phyloP scores from a whole-genome alignment of 2,113 vertebrate genomes.

The Chaenogobius annularis region DNA sequence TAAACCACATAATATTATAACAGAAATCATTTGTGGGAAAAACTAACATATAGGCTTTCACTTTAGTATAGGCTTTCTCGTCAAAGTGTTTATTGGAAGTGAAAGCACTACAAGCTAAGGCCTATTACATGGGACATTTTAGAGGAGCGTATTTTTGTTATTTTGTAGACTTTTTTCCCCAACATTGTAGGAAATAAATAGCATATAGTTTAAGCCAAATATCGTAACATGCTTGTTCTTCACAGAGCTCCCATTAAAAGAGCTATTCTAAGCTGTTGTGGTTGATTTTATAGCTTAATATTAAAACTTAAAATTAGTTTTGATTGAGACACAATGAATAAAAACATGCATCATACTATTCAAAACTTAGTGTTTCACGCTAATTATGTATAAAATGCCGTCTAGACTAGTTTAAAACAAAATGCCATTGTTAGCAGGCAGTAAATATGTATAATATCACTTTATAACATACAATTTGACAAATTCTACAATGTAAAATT shows the following conservation, averaged over 20 bases:
- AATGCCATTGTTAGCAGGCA: neutral
- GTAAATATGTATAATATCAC: too few relatives aligned
- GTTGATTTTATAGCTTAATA: neutral
- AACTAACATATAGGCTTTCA: neutral
- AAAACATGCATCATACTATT: neutral
- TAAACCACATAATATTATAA: neutral
- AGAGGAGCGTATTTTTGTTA: slow-evolving; percentile 7
- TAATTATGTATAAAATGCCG: neutral
- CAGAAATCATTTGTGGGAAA: neutral
- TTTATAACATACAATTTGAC: too few relatives aligned
- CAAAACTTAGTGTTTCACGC: neutral
- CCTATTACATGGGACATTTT: neutral
- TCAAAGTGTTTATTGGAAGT: neutral
- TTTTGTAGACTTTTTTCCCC: slow-evolving; percentile 18
- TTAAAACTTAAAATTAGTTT: neutral
- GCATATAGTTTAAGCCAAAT: neutral
- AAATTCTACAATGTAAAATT: too few relatives aligned
- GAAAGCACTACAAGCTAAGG: neutral
- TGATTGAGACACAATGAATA: neutral
- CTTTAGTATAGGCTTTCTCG: neutral
- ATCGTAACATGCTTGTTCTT: neutral
- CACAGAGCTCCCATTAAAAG: neutral
- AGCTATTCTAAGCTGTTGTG: neutral
- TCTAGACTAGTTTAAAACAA: neutral
- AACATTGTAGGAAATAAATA: neutral